Evolutionary conservation across 2,797 vertebrate species (phyloP).

Genomic region (Chelonia mydas): DNA sequence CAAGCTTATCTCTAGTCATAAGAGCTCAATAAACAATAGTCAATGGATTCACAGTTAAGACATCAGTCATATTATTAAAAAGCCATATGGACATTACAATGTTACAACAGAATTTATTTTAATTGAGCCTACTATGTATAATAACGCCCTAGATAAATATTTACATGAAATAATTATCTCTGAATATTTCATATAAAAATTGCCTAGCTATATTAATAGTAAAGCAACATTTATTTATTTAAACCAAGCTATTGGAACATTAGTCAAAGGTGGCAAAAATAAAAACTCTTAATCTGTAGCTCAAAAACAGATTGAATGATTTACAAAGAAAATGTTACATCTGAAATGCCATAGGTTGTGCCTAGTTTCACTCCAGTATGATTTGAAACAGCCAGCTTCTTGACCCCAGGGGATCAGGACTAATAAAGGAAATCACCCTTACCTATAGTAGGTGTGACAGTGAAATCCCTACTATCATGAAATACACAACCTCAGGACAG

Average conservation of each 20-base stretch:
- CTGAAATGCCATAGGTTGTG: neutral
- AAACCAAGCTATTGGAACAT: neutral
- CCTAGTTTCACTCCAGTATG: neutral
- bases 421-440: neutral
- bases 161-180: neutral
- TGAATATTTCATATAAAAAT: neutral
- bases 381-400: neutral
- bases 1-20: neutral
- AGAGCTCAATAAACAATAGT: neutral
- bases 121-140: neutral
- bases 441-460: neutral
- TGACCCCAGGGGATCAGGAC: neutral
- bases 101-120: neutral
- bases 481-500: neutral
- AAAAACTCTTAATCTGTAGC: neutral
- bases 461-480: neutral
- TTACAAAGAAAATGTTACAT: fast-evolving
- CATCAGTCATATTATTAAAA: neutral
- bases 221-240: neutral
- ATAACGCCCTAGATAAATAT: neutral
- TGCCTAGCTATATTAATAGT: neutral
- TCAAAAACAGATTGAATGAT: neutral
- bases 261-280: neutral
- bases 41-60: neutral
- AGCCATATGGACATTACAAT: neutral